These are phyloP conservation scores for Chauna torquata DNA, from an alignment of 2,113 vertebrate genomes.

Conservation along the genomic window DNA sequence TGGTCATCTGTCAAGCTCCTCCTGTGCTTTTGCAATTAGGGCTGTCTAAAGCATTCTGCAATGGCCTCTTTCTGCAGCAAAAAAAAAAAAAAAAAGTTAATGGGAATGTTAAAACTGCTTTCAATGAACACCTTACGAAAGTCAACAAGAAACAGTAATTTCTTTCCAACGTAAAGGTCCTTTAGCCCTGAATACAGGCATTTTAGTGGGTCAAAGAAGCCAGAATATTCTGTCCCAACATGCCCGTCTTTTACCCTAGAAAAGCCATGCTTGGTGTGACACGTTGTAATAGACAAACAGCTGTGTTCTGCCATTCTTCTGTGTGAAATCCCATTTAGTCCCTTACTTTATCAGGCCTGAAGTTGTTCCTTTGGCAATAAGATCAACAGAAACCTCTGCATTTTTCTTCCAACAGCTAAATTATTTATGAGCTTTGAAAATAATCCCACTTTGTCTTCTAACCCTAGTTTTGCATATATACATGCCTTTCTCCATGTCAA, in stretches of 20 bases:
- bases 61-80: background rate
- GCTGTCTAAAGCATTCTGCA: background rate
- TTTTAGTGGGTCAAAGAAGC: background rate
- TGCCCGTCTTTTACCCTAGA: constrained; percentile 21
- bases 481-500: background rate
- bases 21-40: background rate
- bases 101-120: background rate
- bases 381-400: constrained; percentile 8
- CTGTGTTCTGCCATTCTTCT: background rate
- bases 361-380: constrained; percentile 31
- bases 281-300: constrained; percentile 14
- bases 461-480: constrained; percentile 60
- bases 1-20: background rate
- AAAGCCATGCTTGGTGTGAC: background rate
- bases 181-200: background rate
- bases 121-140: constrained; percentile 1
- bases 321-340: background rate
- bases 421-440: constrained; percentile 63
- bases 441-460: constrained; percentile 51
- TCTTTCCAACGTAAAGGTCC: background rate
- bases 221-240: constrained; percentile 9
- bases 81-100: background rate
- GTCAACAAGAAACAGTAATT: constrained; percentile 4
- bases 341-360: constrained; percentile 9
- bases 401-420: constrained; percentile 44